Base-by-base conservation (phyloP, 1,140 invertebrate species). In the Metaphire vulgaris region DNA sequence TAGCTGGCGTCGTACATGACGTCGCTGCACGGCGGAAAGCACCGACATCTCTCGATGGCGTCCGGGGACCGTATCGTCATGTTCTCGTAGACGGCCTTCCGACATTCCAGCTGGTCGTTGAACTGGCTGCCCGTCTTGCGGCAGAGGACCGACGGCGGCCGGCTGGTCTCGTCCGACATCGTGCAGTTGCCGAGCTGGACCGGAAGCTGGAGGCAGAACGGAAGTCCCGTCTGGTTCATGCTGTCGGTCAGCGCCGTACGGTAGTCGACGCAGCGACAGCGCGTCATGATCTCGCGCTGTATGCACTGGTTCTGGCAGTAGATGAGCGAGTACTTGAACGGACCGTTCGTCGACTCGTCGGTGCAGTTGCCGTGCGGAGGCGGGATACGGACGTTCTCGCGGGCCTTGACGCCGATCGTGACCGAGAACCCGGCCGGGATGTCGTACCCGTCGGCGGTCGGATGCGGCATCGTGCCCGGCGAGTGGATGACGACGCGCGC, bases 231-330 rank as follows among this genome's bases (percentile, higher is more conserved):
- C 6, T 56, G 6, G 41, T 56, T 56, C 41, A 56, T 56, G 68
- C 70, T 41, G 26, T 21, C 33, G 29, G 69, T 30, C 21, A 56
- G 29, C 31, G 73, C 33, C 34, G 74, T 75, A 29, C 73, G 74
- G 67, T 71, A 76, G 33, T 78, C 77, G 1, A 78, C 56, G 69
- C 77, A 78, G 28, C 72, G 29, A 66, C 77, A 78, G 28, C 31
- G 33, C n/a, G 14, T 69, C 56, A 74, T 74, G 64, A 78, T 78
- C 33, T 70, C 33, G 15, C 33, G 32, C 74, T 78, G 77, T 16
- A 78, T 78, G 77, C 77, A 78, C 66, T 78, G 30, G 68, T 78
- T 78, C 72, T 78, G 77, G 69, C 77, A 78, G 56, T 28, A 71
- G 28, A 78, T 78, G 1, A 78, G 74, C 1, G 77, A 76, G 41